Evolutionary conservation across 2,797 vertebrate genomes (phyloP).

Genomic region (Sitta carolinensis): DNA sequence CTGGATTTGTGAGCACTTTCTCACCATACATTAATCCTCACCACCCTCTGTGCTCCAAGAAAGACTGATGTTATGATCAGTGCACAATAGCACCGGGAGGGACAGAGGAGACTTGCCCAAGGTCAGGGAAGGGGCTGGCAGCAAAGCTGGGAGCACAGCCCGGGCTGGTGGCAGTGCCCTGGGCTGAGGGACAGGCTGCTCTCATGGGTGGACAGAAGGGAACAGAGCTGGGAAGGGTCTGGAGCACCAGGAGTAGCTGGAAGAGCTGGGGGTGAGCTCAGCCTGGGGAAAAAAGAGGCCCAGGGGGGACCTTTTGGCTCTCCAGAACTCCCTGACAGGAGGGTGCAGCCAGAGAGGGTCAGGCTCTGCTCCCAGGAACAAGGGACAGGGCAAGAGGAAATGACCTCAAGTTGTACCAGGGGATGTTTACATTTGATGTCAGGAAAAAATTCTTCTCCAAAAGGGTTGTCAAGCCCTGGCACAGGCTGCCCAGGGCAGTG

Average conservation of each 20-base stretch:
- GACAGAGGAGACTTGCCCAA: not conserved
- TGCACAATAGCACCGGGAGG: conserved; percentile 23
- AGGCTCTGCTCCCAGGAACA: not conserved
- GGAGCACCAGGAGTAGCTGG: not conserved
- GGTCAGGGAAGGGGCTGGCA: conserved; percentile 12
- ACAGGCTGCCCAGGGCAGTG: not conserved
- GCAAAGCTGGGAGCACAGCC: not conserved
- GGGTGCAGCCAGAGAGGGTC: not conserved
- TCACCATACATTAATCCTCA: conserved; percentile 59
- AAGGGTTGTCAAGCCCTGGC: not conserved
- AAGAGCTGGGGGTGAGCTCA: not conserved
- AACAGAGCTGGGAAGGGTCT: not conserved
- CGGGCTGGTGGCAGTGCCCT: not conserved
- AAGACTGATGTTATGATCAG: conserved; percentile 22
- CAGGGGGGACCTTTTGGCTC: not conserved
- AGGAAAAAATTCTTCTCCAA: not conserved
- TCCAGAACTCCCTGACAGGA: not conserved
- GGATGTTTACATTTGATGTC: not conserved
- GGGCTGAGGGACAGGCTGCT: not conserved
- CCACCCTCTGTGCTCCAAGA: not conserved
- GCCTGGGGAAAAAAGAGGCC: not conserved
- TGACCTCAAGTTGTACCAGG: not conserved
- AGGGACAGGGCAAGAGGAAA: not conserved
- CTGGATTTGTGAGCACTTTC: conserved; percentile 55
- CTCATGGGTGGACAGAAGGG: not conserved